Evolutionary conservation across 2,888 invertebrate species (phyloP), one percentile per base, ranked within the genome.

Genomic region (Dynastes hyllus): DNA sequence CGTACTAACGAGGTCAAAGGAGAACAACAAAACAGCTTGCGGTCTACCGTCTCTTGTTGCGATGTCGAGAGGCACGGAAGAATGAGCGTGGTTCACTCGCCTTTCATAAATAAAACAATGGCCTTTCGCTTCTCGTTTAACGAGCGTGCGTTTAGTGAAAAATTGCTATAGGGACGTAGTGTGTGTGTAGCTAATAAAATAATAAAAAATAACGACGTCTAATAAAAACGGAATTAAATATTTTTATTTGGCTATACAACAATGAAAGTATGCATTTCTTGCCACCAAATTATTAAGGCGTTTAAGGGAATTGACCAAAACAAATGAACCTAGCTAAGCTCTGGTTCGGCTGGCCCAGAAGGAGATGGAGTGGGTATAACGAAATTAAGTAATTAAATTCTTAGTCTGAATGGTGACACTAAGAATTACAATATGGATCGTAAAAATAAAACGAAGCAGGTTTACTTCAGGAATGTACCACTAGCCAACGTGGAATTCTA

Each of bases 1-100:
- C 67, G 50, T 13, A 69, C 69, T 69, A 69, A 69, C 69, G 69
- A 53, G 69, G 69, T 69, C 69, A 69, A 69, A 50, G 69, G 51
- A 69, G 27, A 69, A 69, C 69, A 69, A 63, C 63, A 32, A 69
- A 51, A 69, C 69, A 51, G 51, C 69, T 69, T 69, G 69, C 51
- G 51, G 69, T 50, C 27, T 69, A 51, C 27, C 51, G 51, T 69
- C 69, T 69, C 29, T 69, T 69, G 27, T 67, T 37, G 8, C 27
- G 69, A 32, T 9, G 63, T 55, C 63, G 29, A 22, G 16, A 22
- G 16, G 37, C n/a, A 66, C 40, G 66, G 6, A 40, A 22, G 66
- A 16, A 8, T 22, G 40, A 22, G 66, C 45, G 45, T 45, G 45
- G 63, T 27, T 63, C 29, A 9, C 13, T 8, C 5, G 29, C 2